Conservation (phyloP, 2,888 invertebrate species). For the Gonocerus acuteangulatus region DNA sequence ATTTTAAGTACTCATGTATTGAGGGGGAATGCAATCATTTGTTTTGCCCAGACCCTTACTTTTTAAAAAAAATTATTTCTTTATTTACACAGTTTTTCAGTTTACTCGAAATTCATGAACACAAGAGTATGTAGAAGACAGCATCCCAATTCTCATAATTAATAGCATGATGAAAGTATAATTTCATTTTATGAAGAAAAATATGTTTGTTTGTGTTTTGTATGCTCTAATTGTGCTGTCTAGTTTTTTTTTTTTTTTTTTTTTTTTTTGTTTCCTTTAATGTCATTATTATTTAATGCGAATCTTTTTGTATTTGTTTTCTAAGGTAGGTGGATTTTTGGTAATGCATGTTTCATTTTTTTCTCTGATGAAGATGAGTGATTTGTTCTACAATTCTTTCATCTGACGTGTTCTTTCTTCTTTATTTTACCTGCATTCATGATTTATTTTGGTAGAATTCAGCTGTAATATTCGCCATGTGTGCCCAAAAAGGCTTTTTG, state of each 20-base stretch:
- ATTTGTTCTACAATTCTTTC: conserved; percentile 17
- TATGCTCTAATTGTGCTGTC: conserved; percentile 11
- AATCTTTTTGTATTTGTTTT: neutral
- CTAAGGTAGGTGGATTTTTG: conserved; percentile 20
- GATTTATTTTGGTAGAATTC: conserved; percentile 22
- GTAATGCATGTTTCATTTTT: conserved; percentile 18
- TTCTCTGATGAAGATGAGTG: conserved; percentile 15
- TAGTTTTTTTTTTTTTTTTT: too few relatives aligned
- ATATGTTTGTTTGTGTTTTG: conserved; percentile 15
- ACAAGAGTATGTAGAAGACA: conserved; percentile 3
- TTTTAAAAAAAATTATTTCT: too few relatives aligned
- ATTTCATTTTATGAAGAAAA: conserved; percentile 9
- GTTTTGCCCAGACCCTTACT: too few relatives aligned
- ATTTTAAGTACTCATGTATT: too few relatives aligned
- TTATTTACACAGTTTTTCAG: too few relatives aligned
- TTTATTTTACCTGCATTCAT: conserved; percentile 17
- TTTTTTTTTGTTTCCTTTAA: too few relatives aligned
- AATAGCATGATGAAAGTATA: conserved; percentile 14
- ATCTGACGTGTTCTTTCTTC: conserved; percentile 19
- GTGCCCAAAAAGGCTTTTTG: conserved; percentile 19
- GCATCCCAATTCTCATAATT: conserved; percentile 5
- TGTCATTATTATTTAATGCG: neutral
- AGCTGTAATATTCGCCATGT: conserved; percentile 23
- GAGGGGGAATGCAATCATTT: too few relatives aligned
- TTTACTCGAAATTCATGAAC: neutral